phyloP scores from a whole-genome alignment of 1,140 invertebrate genomes.

The Coptotermes formosanus region DNA sequence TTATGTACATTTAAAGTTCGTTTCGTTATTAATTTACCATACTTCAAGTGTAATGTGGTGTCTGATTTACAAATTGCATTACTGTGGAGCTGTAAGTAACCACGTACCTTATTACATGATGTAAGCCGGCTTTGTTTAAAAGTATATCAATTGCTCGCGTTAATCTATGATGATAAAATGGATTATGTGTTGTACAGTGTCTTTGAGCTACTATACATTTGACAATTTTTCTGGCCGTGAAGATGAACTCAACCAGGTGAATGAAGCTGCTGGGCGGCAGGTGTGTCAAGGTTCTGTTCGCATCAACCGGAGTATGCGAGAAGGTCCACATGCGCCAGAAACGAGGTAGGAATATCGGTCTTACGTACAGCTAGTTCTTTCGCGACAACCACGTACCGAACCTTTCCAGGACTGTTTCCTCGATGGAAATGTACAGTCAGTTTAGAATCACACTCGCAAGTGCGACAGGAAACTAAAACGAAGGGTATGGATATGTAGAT shows the following conservation, averaged over 20 bases:
- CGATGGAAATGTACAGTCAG: not conserved
- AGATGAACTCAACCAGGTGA: slow-evolving; percentile 9
- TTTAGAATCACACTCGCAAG: not conserved
- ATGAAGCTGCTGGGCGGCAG: not conserved
- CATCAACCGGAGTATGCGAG: not conserved
- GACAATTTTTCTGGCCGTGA: not conserved
- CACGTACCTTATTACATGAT: slow-evolving; percentile 3
- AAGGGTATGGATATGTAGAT: no score
- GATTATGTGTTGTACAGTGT: not conserved
- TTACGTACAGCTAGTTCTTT: not conserved
- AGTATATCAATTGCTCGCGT: not conserved
- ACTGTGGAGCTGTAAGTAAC: not conserved
- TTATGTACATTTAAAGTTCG: not conserved
- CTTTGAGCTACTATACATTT: not conserved
- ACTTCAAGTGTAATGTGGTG: not conserved
- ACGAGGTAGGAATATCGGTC: not conserved
- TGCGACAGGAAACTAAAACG: not conserved
- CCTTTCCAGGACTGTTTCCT: not conserved
- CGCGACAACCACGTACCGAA: not conserved
- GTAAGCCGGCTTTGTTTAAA: not conserved
- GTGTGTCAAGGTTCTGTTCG: slow-evolving; percentile 17
- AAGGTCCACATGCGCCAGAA: not conserved
- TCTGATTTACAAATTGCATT: not conserved
- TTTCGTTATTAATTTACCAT: not conserved
- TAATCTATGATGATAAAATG: not conserved